Percentiles rank a stretch among this genome's conserved stretches.
These are phyloP conservation scores for Psittacula derbiana DNA, from an alignment of 2,797 vertebrate species.

Conservation along the genomic window DNA sequence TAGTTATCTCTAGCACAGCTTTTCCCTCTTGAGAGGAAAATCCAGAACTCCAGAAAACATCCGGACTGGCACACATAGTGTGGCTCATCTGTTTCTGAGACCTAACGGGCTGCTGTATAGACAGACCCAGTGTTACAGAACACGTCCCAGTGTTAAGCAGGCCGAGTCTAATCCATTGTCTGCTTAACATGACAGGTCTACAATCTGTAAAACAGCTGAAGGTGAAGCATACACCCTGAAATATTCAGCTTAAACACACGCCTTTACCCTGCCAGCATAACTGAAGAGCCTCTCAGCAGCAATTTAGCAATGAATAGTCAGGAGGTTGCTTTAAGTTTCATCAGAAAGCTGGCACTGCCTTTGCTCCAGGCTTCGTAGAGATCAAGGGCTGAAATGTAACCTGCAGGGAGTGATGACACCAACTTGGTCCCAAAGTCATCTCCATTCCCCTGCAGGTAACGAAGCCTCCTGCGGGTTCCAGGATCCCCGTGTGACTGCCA, in stretches of 20 bases:
- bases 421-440: not conserved
- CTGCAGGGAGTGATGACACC: not conserved
- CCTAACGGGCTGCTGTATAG: accelerated
- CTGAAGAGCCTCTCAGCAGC: not conserved
- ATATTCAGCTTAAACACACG: accelerated
- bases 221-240: not conserved
- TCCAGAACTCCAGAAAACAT: accelerated
- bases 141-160: accelerated
- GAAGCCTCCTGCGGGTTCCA: accelerated
- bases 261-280: not conserved
- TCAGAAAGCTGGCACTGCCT: not conserved
- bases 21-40: not conserved
- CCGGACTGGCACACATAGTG: accelerated
- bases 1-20: not conserved
- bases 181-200: not conserved
- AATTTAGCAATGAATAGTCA: not conserved
- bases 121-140: accelerated
- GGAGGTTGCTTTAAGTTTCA: not conserved
- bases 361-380: not conserved
- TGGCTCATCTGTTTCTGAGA: accelerated
- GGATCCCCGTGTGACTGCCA: not conserved
- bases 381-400: not conserved
- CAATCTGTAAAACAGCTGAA: not conserved
- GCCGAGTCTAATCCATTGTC: not conserved
- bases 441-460: not conserved